Evolutionary conservation across 30 jellyfish, hydroid and myxozoan species (phyloP).

Genomic region (Morbakka virulenta): DNA sequence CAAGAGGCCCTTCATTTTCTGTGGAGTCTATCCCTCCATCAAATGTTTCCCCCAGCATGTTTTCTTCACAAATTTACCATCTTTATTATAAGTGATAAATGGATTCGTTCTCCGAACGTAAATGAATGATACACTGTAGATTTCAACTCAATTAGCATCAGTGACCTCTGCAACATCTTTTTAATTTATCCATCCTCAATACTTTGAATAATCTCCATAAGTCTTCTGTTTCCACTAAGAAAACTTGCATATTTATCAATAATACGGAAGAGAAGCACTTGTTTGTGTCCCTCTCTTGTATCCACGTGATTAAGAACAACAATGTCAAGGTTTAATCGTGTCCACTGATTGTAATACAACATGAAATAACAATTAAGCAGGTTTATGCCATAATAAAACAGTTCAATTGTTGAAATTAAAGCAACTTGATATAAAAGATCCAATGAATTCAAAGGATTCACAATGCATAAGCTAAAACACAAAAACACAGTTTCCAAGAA

Average conservation of each 20-base stretch:
- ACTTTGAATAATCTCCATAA: conserved; percentile 67
- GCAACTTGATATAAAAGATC: conserved; percentile 94
- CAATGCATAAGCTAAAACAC: conserved; percentile 73
- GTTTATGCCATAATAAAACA: conserved; percentile 70
- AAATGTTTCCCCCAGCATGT: too few relatives aligned
- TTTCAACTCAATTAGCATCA: background rate
- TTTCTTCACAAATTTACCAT: too few relatives aligned
- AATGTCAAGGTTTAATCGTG: conserved; percentile 64
- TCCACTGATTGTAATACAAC: conserved; percentile 80
- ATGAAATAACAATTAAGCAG: conserved; percentile 69
- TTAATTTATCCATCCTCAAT: conserved; percentile 14
- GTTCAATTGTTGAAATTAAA: conserved; percentile 73
- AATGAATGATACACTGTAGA: background rate
- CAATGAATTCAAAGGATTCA: conserved; percentile 81
- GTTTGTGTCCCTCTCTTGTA: conserved; percentile 20
- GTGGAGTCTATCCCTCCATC: too few relatives aligned
- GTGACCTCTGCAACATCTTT: background rate
- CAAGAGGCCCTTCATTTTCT: too few relatives aligned
- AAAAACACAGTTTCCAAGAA: conserved; percentile 82
- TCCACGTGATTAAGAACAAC: conserved; percentile 51
- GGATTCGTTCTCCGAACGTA: too few relatives aligned
- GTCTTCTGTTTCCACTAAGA: conserved; percentile 51
- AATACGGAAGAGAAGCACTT: conserved; percentile 14
- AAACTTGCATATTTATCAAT: conserved; percentile 72
- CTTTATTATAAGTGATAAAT: too few relatives aligned